phyloP scores from a whole-genome alignment of 2,797 vertebrate genomes.

The Numenius phaeopus region DNA sequence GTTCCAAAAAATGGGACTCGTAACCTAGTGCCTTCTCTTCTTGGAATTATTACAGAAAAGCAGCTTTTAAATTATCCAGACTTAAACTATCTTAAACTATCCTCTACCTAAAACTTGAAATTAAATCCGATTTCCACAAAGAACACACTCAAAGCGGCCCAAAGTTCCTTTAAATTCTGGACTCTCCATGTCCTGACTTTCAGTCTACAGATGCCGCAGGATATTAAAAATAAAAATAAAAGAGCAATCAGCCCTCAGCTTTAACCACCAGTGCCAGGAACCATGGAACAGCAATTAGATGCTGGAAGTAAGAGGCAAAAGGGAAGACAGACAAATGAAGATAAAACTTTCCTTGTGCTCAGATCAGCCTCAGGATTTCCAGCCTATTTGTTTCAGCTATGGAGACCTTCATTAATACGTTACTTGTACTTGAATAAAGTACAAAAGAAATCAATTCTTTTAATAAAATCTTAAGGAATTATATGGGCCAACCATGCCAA shows the following conservation, averaged over 20 bases:
- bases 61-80: background rate
- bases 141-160: background rate
- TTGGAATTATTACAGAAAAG: background rate
- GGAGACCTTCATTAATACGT: background rate
- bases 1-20: background rate
- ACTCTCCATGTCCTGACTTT: background rate
- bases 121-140: background rate
- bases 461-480: background rate
- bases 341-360: background rate
- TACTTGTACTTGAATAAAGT: background rate
- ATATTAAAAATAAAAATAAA: background rate
- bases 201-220: background rate
- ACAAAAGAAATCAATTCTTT: background rate
- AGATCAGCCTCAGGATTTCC: background rate
- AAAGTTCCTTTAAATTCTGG: background rate
- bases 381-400: background rate
- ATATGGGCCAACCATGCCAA: background rate
- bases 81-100: background rate
- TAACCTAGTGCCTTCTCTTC: background rate
- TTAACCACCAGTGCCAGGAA: background rate
- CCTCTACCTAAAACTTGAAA: background rate
- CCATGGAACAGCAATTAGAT: background rate
- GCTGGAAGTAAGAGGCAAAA: background rate
- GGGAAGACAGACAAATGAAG: background rate
- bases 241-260: background rate